Percentiles rank a stretch among this genome's conserved stretches.
Evolutionary conservation across 2,113 vertebrate species (phyloP).

Genomic region (Neotoma lepida): DNA sequence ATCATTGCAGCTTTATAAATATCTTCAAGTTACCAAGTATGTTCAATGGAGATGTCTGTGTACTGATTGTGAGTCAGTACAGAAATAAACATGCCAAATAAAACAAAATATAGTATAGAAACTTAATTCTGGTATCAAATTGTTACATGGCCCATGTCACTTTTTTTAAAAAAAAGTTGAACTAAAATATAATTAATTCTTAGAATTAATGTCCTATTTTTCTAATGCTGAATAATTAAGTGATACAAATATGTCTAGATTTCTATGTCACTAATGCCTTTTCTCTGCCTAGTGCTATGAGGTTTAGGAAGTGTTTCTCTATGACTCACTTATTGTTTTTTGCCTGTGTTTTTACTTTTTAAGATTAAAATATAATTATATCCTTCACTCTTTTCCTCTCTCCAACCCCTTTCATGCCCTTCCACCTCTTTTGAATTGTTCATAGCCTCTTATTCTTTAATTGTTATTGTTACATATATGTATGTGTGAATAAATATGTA

Average conservation of each 20-base stretch:
- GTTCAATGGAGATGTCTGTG: background rate
- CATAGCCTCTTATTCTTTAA: background rate
- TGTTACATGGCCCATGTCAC: background rate
- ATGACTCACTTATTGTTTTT: background rate
- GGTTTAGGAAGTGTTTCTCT: background rate
- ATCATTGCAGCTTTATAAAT: conserved; percentile 33
- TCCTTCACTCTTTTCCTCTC: background rate
- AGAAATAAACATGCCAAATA: background rate
- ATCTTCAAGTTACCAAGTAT: background rate
- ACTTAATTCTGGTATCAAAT: background rate
- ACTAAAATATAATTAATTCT: background rate
- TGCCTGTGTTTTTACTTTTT: background rate
- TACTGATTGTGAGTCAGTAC: background rate
- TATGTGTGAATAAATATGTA: background rate
- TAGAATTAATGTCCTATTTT: conserved; percentile 19
- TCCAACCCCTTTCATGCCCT: background rate
- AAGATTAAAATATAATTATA: background rate
- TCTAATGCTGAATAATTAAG: background rate
- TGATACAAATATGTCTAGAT: background rate
- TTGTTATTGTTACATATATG: too few species aligned
- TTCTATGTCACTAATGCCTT: background rate
- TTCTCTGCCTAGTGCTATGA: background rate
- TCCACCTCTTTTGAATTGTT: background rate
- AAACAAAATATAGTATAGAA: conserved; percentile 21
- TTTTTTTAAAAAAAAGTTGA: background rate